Percentiles rank a stretch among this genome's conserved stretches.
Evolutionary conservation across 92 coral and sea anemone species (phyloP).

Genomic region (Actinostola sp.): DNA sequence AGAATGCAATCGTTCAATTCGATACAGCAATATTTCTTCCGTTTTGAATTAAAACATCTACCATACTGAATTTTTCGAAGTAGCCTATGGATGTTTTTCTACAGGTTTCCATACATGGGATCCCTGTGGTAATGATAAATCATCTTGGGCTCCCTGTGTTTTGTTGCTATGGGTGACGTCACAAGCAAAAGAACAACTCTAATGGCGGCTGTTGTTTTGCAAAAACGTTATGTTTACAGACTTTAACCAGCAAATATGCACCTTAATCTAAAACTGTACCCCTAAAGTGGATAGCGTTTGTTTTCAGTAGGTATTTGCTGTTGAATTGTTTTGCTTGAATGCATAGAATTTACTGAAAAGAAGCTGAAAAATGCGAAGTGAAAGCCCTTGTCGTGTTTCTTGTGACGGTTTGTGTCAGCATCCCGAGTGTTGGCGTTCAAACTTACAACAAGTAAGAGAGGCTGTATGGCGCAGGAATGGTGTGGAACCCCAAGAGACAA

Average conservation of each 20-base stretch:
- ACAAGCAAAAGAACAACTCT: conserved; percentile 50
- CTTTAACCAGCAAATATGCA: not conserved
- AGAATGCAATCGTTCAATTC: too few relatives aligned
- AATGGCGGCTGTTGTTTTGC: not conserved
- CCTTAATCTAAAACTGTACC: too few relatives aligned
- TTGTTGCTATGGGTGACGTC: conserved; percentile 80
- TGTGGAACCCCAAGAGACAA: conserved; percentile 13
- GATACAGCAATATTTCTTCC: too few relatives aligned
- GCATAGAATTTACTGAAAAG: conserved; percentile 1
- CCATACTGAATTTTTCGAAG: too few relatives aligned
- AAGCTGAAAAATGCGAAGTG: conserved; percentile 32
- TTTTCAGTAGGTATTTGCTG: too few relatives aligned
- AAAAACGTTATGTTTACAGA: too few relatives aligned
- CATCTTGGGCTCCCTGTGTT: too few relatives aligned
- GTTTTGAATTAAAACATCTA: too few relatives aligned
- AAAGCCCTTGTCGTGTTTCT: conserved; percentile 51
- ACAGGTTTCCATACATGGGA: conserved; percentile 2
- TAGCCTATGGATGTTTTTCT: not conserved
- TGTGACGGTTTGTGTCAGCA: conserved; percentile 85
- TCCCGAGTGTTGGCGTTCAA: conserved; percentile 96
- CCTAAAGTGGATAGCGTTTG: too few relatives aligned
- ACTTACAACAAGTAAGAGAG: conserved; percentile 80
- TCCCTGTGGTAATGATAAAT: conserved; percentile 39
- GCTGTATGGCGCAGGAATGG: conserved; percentile 92
- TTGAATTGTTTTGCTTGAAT: too few relatives aligned